phyloP scores from a whole-genome alignment of 2,888 invertebrate species.

The Coleophora deauratella region DNA sequence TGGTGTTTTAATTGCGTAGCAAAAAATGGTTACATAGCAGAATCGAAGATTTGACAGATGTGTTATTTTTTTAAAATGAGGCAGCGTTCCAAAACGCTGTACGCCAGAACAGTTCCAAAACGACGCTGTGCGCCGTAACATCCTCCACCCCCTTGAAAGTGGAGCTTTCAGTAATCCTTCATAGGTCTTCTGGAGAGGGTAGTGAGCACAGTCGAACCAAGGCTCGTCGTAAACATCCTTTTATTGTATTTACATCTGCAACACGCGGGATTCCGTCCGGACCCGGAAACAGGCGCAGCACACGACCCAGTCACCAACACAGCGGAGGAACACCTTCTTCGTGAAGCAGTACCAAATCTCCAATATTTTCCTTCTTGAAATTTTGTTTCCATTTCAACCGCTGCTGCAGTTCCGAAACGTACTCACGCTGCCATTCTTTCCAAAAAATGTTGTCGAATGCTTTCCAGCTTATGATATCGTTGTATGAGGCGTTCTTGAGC shows the following conservation, averaged over 20 bases:
- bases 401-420: constrained; percentile 19
- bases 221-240: constrained; percentile 23
- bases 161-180: too few relatives aligned
- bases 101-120: too few relatives aligned
- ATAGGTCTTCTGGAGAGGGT: not conserved
- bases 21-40: too few relatives aligned
- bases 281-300: constrained; percentile 32
- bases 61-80: too few relatives aligned
- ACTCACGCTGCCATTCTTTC: constrained; percentile 16
- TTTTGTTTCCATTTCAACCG: constrained; percentile 18
- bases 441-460: constrained; percentile 15
- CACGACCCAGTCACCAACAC: constrained; percentile 35
- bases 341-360: constrained; percentile 26
- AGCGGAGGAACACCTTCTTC: constrained; percentile 28
- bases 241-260: constrained; percentile 32
- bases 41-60: too few relatives aligned
- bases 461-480: constrained; percentile 12
- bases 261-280: constrained; percentile 30
- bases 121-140: too few relatives aligned
- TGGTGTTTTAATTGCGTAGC: too few relatives aligned
- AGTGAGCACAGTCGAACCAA: not conserved
- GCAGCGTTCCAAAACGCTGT: too few relatives aligned
- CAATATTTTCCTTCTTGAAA: constrained; percentile 20
- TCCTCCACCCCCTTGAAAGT: too few relatives aligned
- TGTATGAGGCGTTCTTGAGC: not conserved